phyloP scores from a whole-genome alignment of 2,888 invertebrate species.

The Xestobium rufovillosum region DNA sequence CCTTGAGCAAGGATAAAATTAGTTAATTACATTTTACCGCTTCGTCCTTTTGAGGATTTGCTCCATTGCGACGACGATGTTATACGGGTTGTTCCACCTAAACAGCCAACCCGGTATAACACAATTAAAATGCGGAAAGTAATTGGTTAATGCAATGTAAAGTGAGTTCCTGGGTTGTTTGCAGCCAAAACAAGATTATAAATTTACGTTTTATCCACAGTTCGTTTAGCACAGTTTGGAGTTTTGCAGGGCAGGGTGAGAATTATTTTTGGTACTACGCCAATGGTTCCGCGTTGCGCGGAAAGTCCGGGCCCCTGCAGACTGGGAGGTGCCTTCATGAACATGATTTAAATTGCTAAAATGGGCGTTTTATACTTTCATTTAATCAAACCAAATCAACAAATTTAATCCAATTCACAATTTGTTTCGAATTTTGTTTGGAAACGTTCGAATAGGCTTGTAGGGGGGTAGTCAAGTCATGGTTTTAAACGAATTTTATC shows the following conservation, averaged over 20 bases:
- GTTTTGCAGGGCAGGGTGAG: conserved; percentile 4
- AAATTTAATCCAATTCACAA: conserved; percentile 35
- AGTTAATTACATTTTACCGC: too few relatives aligned
- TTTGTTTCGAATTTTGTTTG: conserved; percentile 34
- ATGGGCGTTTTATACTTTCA: conserved; percentile 43
- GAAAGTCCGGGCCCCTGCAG: background rate
- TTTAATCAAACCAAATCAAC: conserved; percentile 38
- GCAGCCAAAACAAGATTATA: conserved; percentile 25
- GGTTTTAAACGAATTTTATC: conserved; percentile 33
- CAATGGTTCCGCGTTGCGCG: conserved; percentile 1
- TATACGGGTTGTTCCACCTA: background rate
- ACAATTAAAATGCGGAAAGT: conserved; percentile 1
- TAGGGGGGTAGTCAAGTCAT: too few relatives aligned
- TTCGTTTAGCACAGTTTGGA: conserved; percentile 26
- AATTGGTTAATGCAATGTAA: conserved; percentile 10
- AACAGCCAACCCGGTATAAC: too few relatives aligned
- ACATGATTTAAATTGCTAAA: conserved; percentile 44
- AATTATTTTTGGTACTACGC: background rate
- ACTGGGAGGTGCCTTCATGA: conserved; percentile 31
- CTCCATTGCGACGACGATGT: background rate
- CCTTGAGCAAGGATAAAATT: too few relatives aligned
- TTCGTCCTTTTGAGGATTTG: too few relatives aligned
- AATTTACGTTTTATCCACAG: conserved; percentile 29
- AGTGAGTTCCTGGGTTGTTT: conserved; percentile 19
- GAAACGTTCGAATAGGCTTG: conserved; percentile 20